Conservation (phyloP, 2,797 vertebrate species). For the Danio tinwini region DNA sequence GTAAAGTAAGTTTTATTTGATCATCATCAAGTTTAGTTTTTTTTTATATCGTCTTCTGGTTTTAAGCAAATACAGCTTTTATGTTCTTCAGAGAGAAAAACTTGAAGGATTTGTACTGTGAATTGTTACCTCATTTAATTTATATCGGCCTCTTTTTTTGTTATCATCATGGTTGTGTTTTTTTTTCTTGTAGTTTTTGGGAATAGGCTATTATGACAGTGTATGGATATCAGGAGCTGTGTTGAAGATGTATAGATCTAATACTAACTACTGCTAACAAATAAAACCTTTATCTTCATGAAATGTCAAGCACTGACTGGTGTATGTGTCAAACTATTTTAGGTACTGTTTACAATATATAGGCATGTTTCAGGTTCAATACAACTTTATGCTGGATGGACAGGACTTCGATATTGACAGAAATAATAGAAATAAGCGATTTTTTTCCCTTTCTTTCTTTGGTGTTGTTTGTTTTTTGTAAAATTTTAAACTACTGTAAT, state of each 20-base stretch:
- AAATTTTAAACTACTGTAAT: background rate
- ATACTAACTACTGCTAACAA: conserved; percentile 87
- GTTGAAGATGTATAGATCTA: conserved; percentile 92
- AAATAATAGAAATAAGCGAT: too few relatives aligned
- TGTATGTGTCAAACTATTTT: conserved; percentile 75
- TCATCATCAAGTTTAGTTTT: conserved; percentile 60
- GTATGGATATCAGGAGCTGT: conserved; percentile 87
- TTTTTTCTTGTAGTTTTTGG: conserved; percentile 77
- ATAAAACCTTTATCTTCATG: conserved; percentile 90
- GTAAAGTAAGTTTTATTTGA: conserved; percentile 86
- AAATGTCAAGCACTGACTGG: conserved; percentile 83
- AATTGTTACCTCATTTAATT: conserved; percentile 98
- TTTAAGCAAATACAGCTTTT: conserved; percentile 86
- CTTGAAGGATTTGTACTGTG: conserved; percentile 99
- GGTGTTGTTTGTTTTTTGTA: background rate
- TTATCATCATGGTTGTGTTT: conserved; percentile 61
- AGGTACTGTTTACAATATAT: background rate
- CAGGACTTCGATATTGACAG: background rate
- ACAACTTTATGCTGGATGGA: background rate
- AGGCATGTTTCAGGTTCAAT: conserved; percentile 6
- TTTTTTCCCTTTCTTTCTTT: too few relatives aligned
- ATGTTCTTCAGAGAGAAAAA: conserved; percentile 81
- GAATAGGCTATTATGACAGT: conserved; percentile 82
- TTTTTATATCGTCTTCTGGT: conserved; percentile 81
- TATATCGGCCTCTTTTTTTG: conserved; percentile 83